A percentile compares a stretch with the other conserved stretches of the same genome.
Evolutionary conservation across 64 coral and sea anemone species (phyloP).

Genomic region (Catalaphyllia jardinei): DNA sequence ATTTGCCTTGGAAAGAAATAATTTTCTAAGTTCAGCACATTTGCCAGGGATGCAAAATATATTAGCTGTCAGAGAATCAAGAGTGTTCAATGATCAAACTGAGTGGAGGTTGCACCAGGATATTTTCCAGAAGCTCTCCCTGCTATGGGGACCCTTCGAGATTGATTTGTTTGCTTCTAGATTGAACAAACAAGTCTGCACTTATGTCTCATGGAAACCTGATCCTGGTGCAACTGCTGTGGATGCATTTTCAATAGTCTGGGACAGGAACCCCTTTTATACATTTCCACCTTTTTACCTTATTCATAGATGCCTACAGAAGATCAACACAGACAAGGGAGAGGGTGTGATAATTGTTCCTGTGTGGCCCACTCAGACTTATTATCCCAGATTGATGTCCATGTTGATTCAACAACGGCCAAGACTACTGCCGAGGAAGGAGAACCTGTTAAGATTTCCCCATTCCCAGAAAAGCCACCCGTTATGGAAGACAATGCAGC

Average conservation of each 20-base stretch:
- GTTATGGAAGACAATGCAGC: too few species aligned
- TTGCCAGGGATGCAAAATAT: constrained; percentile 11
- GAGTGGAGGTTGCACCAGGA: constrained; percentile 3
- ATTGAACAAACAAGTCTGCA: not conserved
- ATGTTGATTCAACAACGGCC: too few species aligned
- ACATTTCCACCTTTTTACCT: too few species aligned
- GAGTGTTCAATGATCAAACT: constrained; percentile 27
- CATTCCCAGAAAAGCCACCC: too few species aligned
- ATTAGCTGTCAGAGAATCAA: constrained; percentile 29
- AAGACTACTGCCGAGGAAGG: too few species aligned
- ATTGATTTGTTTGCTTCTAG: constrained; percentile 20
- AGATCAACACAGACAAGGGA: too few species aligned
- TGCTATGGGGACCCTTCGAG: constrained; percentile 11
- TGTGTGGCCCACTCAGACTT: too few species aligned
- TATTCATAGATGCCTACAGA: too few species aligned
- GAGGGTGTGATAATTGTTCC: too few species aligned
- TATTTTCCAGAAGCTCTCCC: not conserved
- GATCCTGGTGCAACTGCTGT: constrained; percentile 25
- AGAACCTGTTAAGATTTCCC: too few species aligned
- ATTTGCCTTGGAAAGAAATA: not conserved
- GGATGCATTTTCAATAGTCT: constrained; percentile 14
- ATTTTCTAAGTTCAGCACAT: constrained; percentile 20
- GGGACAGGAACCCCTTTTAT: not conserved
- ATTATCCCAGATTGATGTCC: too few species aligned
- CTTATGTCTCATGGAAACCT: constrained; percentile 26